phyloP scores from a whole-genome alignment of 2,888 invertebrate species.

The Eledona agricola region DNA sequence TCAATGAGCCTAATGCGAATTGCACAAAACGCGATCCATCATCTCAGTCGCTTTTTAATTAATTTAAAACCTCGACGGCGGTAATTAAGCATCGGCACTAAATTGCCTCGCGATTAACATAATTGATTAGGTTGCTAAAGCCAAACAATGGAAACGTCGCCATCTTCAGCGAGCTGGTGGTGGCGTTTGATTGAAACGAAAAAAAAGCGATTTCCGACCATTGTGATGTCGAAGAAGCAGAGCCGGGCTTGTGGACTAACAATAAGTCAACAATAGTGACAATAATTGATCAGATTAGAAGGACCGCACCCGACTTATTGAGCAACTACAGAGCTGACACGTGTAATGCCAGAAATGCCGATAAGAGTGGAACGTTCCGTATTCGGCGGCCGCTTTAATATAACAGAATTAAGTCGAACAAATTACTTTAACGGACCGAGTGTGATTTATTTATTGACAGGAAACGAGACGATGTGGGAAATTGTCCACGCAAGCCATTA shows the following conservation, averaged over 20 bases:
- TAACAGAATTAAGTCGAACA: slow-evolving; percentile 30
- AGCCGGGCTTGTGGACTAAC: slow-evolving; percentile 10
- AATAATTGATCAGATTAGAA: slow-evolving; percentile 28
- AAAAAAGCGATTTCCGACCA: slow-evolving; percentile 4
- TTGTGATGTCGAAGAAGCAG: slow-evolving; percentile 6
- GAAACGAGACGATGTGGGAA: slow-evolving; percentile 7
- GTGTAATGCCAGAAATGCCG: slow-evolving; percentile 26
- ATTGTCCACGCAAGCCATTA: no score
- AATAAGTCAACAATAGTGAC: slow-evolving; percentile 31
- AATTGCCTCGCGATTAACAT: slow-evolving; percentile 5
- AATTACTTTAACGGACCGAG: slow-evolving; percentile 21
- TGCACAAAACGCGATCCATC: slow-evolving; percentile 1
- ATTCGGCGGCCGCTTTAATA: slow-evolving; percentile 18
- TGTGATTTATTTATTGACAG: slow-evolving; percentile 30
- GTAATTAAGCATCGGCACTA: slow-evolving; percentile 11
- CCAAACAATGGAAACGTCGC: slow-evolving; percentile 1
- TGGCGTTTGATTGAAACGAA: background rate
- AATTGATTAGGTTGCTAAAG: slow-evolving; percentile 8
- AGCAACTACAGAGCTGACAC: slow-evolving; percentile 19
- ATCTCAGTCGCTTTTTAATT: slow-evolving; percentile 5
- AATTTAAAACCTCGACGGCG: slow-evolving; percentile 9
- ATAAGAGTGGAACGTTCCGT: slow-evolving; percentile 26
- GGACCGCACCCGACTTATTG: slow-evolving; percentile 25
- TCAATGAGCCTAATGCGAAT: slow-evolving; percentile 10
- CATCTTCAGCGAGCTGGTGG: background rate